Base-by-base conservation (phyloP, 2,888 invertebrate genomes). In the Limenitis camilla region DNA sequence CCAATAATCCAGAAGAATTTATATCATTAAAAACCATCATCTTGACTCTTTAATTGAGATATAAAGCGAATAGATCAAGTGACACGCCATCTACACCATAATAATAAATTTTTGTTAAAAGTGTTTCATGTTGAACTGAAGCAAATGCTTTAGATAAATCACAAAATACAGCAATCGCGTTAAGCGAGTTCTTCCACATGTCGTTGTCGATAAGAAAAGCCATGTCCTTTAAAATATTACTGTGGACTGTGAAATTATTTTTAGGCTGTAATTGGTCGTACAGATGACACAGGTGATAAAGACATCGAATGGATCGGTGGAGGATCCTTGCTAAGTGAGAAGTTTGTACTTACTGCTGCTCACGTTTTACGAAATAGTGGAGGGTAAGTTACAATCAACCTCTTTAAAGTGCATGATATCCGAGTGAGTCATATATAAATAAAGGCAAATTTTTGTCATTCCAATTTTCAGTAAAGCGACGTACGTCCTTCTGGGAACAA, bases 291-390 rank as follows among this genome's bases (percentile, higher is more conserved):
- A 6, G 43, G 28, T 1, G 36, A 51, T 0, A 27, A 4, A n/a
- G 56, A 58, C 3, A 59, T 61, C 6, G 11, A 9, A 28, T 71
- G 70, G 69, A 50, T 68, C 27, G 68, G 68, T 2, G 71, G 66
- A 0, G 69, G 69, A 0, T 53, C 69, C 4, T 52, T 70, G 6
- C 65, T 70, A 50, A 70, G 66, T 40, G 63, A 67, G 27, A 56
- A 56, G 33, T 70, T 58, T 40, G 62, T 70, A 10, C 54, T 70
- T 10, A 68, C 69, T 3, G 70, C 70, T 0, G 69, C 51, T 0
- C 62, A 62, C 39, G 59, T 62, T 1, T 11, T 36, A 6, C 9
- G 33, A 36, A 7, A 35, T 29, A 35, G n/a, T 2, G 35, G 6
- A 29, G 5, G 10, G 44, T 45, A 36, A 5, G 10, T 44, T 35